Percentiles rank a stretch among this genome's conserved stretches.
Conservation (phyloP, 2,888 invertebrate genomes). For the Hydraecia micacea region DNA sequence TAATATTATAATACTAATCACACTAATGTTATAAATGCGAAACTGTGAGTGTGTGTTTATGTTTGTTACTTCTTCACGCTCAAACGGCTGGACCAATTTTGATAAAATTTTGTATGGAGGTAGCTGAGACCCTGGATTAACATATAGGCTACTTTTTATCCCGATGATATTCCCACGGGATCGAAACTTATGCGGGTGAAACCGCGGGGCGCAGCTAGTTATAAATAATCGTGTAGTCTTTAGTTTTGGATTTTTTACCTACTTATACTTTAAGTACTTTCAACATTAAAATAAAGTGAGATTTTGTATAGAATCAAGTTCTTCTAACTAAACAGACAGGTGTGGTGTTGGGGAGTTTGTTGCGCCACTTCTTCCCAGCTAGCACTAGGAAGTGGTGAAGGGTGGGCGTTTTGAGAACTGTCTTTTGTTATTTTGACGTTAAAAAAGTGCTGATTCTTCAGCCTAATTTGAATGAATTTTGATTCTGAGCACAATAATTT, state of each 20-base stretch:
- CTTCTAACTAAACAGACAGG: neutral
- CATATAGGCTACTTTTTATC: no score
- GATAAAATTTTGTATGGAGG: no score
- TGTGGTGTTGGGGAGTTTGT: neutral
- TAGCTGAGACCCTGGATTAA: no score
- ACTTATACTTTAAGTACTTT: neutral
- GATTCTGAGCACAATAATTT: neutral
- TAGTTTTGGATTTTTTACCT: neutral
- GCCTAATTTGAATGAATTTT: neutral
- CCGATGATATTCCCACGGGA: no score
- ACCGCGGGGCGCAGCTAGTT: no score
- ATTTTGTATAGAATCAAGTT: neutral
- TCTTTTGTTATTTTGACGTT: neutral
- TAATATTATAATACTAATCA: neutral
- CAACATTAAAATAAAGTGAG: neutral
- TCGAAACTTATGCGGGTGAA: no score
- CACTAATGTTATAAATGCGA: no score
- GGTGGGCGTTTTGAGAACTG: neutral
- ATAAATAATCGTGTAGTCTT: neutral
- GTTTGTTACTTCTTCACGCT: no score
- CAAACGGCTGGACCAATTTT: no score
- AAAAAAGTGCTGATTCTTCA: neutral
- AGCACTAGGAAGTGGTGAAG: neutral
- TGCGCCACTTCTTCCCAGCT: neutral
- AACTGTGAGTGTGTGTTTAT: no score